phyloP scores from a whole-genome alignment of 2,888 invertebrate genomes.

The Trichogramma evanescens region DNA sequence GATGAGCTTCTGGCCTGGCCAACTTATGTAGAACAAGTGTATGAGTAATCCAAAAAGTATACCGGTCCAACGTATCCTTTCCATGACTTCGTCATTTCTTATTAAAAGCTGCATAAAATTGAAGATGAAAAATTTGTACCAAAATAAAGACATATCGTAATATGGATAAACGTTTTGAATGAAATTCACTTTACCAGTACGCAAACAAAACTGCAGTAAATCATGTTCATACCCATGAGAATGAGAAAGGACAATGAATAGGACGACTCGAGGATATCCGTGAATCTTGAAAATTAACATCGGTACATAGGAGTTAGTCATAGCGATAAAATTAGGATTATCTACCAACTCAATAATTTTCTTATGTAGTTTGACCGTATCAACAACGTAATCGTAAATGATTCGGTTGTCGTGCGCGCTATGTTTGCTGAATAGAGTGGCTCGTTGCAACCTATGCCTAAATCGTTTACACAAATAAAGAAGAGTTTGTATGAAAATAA shows the following conservation, averaged over 20 bases:
- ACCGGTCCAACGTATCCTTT: background rate
- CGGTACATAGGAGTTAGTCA: background rate
- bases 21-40: conserved; percentile 8
- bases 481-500: background rate
- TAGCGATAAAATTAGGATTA: no score
- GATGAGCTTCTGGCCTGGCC: conserved; percentile 14
- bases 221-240: conserved; percentile 6
- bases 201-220: conserved; percentile 2
- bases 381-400: background rate
- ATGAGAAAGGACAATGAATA: conserved; percentile 1
- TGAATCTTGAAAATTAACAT: background rate
- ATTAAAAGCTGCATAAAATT: background rate
- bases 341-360: background rate
- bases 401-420: background rate
- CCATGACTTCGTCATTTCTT: background rate
- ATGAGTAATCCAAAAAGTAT: background rate
- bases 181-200: background rate
- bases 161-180: background rate
- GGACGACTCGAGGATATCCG: background rate
- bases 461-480: background rate
- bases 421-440: background rate
- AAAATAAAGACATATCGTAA: no score
- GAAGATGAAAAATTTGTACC: no score
- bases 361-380: conserved; percentile 4
- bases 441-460: conserved; percentile 1